phyloP scores from a whole-genome alignment of 2,888 invertebrate species.

The Idaea biselata region DNA sequence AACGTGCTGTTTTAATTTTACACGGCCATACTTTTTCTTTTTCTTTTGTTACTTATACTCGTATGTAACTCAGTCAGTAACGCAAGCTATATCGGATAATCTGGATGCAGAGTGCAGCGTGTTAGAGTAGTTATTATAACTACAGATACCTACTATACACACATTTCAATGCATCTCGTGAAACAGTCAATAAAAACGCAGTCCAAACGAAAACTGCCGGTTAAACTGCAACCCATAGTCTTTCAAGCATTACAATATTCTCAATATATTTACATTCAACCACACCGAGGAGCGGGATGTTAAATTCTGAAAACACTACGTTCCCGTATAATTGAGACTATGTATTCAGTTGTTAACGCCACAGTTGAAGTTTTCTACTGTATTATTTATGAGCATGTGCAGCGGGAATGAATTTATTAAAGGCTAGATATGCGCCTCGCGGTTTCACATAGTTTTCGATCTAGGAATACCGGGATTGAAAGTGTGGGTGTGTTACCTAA shows the following conservation, averaged over 20 bases:
- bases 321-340: constrained; percentile 48
- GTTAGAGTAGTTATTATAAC: too few relatives aligned
- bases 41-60: too few relatives aligned
- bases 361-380: constrained; percentile 28
- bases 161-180: background rate
- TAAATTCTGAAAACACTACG: constrained; percentile 47
- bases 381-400: constrained; percentile 29
- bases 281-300: constrained; percentile 41
- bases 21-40: too few relatives aligned
- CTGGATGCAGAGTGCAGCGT: too few relatives aligned
- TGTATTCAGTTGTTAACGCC: constrained; percentile 45
- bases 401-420: constrained; percentile 16
- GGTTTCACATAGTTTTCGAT: too few relatives aligned
- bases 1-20: too few relatives aligned
- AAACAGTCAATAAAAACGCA: background rate
- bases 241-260: constrained; percentile 64
- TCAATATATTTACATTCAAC: constrained; percentile 59
- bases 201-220: background rate
- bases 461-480: too few relatives aligned
- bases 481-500: too few relatives aligned
- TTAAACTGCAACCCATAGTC: constrained; percentile 29
- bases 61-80: too few relatives aligned
- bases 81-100: too few relatives aligned
- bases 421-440: constrained; percentile 1
- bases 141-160: background rate